These are phyloP conservation scores for Polypterus bichir DNA, from an alignment of 2,113 vertebrate species.

Conservation along the genomic window DNA sequence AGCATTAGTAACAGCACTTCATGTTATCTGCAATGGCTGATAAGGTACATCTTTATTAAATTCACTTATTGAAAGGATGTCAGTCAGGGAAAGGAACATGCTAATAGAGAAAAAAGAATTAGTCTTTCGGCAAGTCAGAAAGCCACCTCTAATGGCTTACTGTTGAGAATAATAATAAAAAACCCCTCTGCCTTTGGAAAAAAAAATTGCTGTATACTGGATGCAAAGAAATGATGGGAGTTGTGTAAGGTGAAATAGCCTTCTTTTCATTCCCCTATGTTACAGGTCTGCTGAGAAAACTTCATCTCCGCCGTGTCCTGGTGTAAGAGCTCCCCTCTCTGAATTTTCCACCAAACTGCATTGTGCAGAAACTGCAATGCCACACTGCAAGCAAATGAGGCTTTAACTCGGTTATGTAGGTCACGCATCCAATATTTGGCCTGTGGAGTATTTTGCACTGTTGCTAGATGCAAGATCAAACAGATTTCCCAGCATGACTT, in stretches of 20 bases:
- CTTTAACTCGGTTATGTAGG: constrained; percentile 33
- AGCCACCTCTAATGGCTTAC: constrained; percentile 25
- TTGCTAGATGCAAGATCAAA: constrained; percentile 23
- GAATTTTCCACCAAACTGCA: constrained; percentile 56
- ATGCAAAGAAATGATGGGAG: constrained; percentile 38
- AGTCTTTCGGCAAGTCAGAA: constrained; percentile 22
- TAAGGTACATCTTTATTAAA: constrained; percentile 98
- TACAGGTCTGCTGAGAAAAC: no score
- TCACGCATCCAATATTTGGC: constrained; percentile 34
- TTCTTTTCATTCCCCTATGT: constrained; percentile 50
- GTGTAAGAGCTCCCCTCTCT: constrained; percentile 96
- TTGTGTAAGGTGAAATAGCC: constrained; percentile 65
- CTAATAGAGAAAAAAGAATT: constrained; percentile 57
- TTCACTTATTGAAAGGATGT: constrained; percentile 75
- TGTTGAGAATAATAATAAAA: constrained; percentile 9
- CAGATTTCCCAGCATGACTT: constrained; percentile 22
- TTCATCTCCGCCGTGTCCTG: constrained; percentile 28
- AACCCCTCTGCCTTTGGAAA: not conserved
- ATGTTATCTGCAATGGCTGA: constrained; percentile 81
- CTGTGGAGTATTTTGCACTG: constrained; percentile 27
- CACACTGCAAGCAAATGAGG: constrained; percentile 32
- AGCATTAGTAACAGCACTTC: constrained; percentile 79
- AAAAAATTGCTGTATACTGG: constrained; percentile 43
- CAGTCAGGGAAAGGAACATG: constrained; percentile 75
- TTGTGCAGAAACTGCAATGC: constrained; percentile 8